Evolutionary conservation across 2,888 invertebrate genomes (phyloP), one percentile per base, ranked within the genome.

Genomic region (Periphyllus acericola): DNA sequence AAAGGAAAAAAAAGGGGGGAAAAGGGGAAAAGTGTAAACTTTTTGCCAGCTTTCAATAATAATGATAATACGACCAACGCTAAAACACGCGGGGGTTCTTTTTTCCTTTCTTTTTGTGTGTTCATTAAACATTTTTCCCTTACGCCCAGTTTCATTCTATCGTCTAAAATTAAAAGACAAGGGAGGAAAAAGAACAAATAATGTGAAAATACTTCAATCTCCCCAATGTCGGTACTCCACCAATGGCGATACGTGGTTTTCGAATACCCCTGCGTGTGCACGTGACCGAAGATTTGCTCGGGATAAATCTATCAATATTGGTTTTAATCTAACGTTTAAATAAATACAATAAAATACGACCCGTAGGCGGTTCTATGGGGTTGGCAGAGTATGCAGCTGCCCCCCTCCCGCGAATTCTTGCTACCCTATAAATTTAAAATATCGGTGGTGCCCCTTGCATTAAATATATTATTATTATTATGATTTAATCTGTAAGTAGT

Each of bases 161-260:
- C 76, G 84, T 68, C 84, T 68, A 34, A 84, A 84, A 84, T 84
- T 84, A 84, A 84, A 84, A 84, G 76, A 76, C 76, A 46, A 76
- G 84, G 84, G 76, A 68, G 66, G 29, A 76, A 84, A 68, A 5
- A 46, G 84, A 84, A 84, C 75, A 76, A 84, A 76, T 84, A 84
- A 84, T 32, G 76, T 34, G 66, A 68, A 75, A 84, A 84, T 76
- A 78, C 84, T 84, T 68, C 76, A 76, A 46, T 46, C 84, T 84
- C 84, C 84, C 84, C 74, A 29, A 34, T 19, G 76, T 52, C 74
- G 36, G 46, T 68, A n/a, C 68, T 76, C 76, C 5, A 17, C 84
- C 84, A 84, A 84, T 84, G 32, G 68, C 66, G 4, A 68, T 34
- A n/a, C 76, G 68, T 19, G 72, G 25, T 83, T 60, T n/a, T 1